Percentiles rank a stretch among this genome's conserved stretches.
These are phyloP conservation scores for Pseudoatta argentina DNA, from an alignment of 1,140 invertebrate genomes.

Conservation along the genomic window DNA sequence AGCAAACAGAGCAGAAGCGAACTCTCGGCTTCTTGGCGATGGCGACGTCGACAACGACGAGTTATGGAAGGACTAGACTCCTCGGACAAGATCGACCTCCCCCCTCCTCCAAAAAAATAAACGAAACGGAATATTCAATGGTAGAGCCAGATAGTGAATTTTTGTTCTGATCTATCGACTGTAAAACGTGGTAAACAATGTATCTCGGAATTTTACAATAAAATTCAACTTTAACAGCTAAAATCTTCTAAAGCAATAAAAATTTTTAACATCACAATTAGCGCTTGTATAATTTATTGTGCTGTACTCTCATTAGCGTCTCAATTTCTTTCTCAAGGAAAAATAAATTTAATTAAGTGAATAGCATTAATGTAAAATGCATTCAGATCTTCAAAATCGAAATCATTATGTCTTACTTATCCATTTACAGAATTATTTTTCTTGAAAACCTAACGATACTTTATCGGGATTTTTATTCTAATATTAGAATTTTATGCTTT, in stretches of 20 bases:
- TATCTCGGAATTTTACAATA: too few species aligned
- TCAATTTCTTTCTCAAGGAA: not conserved
- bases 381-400: not conserved
- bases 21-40: not conserved
- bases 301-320: too few species aligned
- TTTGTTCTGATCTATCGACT: not conserved
- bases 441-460: not conserved
- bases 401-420: not conserved
- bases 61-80: not conserved
- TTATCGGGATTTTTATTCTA: not conserved
- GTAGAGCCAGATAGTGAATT: not conserved
- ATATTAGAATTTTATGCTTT: not conserved
- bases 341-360: conserved; percentile 3
- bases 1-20: conserved; percentile 24
- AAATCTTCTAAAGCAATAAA: too few species aligned
- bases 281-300: too few species aligned
- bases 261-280: too few species aligned
- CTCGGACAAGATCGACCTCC: not conserved
- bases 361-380: not conserved
- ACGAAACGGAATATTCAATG: not conserved
- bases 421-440: not conserved
- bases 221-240: too few species aligned
- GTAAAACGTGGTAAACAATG: not conserved
- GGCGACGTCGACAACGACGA: not conserved
- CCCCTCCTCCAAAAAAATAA: not conserved